Evolutionary conservation across 2,113 vertebrate genomes (phyloP).

Genomic region (Argyrosomus japonicus): DNA sequence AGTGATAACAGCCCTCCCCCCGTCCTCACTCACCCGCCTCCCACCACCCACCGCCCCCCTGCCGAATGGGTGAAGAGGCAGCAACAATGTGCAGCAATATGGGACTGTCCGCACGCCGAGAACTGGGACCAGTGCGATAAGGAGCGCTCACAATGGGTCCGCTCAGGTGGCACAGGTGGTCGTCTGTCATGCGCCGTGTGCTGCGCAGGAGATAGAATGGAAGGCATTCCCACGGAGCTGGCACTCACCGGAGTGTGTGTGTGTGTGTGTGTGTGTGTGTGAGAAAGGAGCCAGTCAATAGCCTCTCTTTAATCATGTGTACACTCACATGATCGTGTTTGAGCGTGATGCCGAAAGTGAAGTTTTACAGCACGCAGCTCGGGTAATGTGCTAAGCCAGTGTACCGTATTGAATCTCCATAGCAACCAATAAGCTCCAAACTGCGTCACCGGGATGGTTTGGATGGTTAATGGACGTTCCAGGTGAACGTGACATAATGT

Average conservation of each 20-base stretch:
- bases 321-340: neutral
- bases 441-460: neutral
- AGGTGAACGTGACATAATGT: slow-evolving; percentile 59
- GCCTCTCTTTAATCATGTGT: slow-evolving; percentile 36
- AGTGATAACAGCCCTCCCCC: slow-evolving; percentile 57
- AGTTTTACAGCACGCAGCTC: neutral
- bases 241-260: slow-evolving; percentile 19
- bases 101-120: slow-evolving; percentile 56
- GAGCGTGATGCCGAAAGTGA: slow-evolving; percentile 9
- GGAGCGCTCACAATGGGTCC: slow-evolving; percentile 68
- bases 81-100: slow-evolving; percentile 64
- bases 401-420: neutral
- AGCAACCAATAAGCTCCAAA: neutral
- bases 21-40: neutral
- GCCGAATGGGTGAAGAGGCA: slow-evolving; percentile 32
- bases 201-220: slow-evolving; percentile 54
- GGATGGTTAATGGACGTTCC: slow-evolving; percentile 56
- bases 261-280: slow-evolving; percentile 13
- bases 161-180: slow-evolving; percentile 75
- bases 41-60: neutral
- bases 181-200: slow-evolving; percentile 67
- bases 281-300: slow-evolving; percentile 8
- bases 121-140: slow-evolving; percentile 75
- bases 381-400: neutral
- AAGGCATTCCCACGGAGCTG: slow-evolving; percentile 55